Evolutionary conservation across 2,113 vertebrate genomes (phyloP), one percentile per base, ranked within the genome.

Genomic region (Oryzias woworae): DNA sequence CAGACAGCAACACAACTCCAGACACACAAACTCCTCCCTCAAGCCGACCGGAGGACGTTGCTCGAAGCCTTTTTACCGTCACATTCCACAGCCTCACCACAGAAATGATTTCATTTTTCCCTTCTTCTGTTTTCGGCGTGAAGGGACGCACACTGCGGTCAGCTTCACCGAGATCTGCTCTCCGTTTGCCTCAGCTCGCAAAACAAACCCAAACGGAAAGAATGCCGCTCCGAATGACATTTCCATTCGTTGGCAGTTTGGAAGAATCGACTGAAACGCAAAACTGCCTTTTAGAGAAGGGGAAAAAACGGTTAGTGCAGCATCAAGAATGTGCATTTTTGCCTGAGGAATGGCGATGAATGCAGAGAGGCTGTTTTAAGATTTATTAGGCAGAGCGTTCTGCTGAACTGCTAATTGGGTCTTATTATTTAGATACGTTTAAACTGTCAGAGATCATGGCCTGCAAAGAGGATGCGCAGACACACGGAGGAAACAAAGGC

Each of bases 81-180:
- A 69, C 82, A 76, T 85, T 83, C 85, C 85, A 77, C 72, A 70
- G 69, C 67, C 60, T 47, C 53, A 66, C 86, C 77, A 76, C 88
- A 91, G 83, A 85, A 80, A 90, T 87, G 82, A 53, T 62, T 77
- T 67, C 69, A 55, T 58, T 52, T 48, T 54, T n/a, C 8, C 18
- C 15, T 12, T 7, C 18, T 22, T 44, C 5, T 16, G 44, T 5
- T 63, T 69, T 13, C 26, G 58, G 76, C 52, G 71, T 88, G 36
- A 10, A 1, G 7, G 36, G 36, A 36, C 36, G 87, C 83, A 71
- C 78, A 70, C 64, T 87, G 89, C 17, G 84, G 87, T 83, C 58
- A 50, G 61, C 84, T 36, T 58, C 42, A 1, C 23, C 14, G 36
- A 84, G 71, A 79, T 84, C 73, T 82, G 71, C 82, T 86, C 80